phyloP scores from a whole-genome alignment of 1,140 invertebrate species.

The Bombyx mori region DNA sequence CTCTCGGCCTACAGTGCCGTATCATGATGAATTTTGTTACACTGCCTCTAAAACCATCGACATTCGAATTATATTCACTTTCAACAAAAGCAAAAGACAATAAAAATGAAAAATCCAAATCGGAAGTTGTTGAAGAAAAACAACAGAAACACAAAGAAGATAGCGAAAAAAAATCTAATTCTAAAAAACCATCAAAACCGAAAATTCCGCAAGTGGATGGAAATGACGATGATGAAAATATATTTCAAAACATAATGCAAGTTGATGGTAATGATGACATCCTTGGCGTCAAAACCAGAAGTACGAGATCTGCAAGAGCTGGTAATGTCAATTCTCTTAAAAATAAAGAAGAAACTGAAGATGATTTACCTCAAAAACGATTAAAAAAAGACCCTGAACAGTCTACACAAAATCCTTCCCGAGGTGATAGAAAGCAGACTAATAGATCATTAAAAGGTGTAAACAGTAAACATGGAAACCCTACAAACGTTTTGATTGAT shows the following conservation, averaged over 20 bases:
- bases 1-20: conserved; percentile 84
- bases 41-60: conserved; percentile 74
- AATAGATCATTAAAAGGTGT: too few relatives aligned
- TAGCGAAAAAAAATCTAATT: conserved; percentile 17
- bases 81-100: conserved; percentile 55
- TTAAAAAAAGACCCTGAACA: conserved; percentile 15
- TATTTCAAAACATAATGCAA: conserved; percentile 39
- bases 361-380: conserved; percentile 51
- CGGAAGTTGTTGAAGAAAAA: conserved; percentile 23
- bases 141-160: conserved; percentile 20
- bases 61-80: conserved; percentile 73
- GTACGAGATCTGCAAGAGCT: conserved; percentile 21
- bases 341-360: conserved; percentile 24
- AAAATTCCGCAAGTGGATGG: conserved; percentile 18
- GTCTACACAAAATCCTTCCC: too few relatives aligned
- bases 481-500: background rate
- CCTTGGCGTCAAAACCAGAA: conserved; percentile 15
- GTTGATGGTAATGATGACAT: conserved; percentile 46
- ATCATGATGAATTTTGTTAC: conserved; percentile 80
- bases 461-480: background rate
- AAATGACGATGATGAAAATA: conserved; percentile 14
- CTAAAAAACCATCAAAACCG: conserved; percentile 26
- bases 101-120: conserved; percentile 16
- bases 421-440: too few relatives aligned
- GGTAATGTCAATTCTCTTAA: conserved; percentile 18